Percentiles rank a stretch among this genome's conserved stretches.
Conservation (phyloP, 2,888 invertebrate species). For the Acheta domesticus region DNA sequence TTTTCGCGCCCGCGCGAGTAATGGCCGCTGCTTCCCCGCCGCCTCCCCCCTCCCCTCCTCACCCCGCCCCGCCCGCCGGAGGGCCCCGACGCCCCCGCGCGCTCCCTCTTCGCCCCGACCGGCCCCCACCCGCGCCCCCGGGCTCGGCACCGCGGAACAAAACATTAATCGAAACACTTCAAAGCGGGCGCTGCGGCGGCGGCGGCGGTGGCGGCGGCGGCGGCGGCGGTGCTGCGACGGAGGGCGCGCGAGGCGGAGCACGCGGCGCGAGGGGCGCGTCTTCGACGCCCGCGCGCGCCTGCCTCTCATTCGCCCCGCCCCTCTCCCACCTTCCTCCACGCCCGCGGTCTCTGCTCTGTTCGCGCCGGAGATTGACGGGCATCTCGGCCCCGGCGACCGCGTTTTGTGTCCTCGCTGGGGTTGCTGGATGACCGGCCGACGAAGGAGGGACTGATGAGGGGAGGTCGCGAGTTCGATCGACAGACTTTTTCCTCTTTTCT, state of each 20-base stretch:
- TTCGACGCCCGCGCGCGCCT: slow-evolving; percentile 36
- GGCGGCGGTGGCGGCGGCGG: not conserved
- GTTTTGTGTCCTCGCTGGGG: not conserved
- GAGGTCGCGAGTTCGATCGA: too few species aligned
- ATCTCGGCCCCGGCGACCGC: not conserved
- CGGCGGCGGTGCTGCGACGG: not conserved
- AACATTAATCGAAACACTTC: slow-evolving; percentile 10
- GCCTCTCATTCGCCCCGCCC: slow-evolving; percentile 46
- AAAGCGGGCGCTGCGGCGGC: slow-evolving; percentile 12
- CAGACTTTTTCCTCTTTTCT: too few species aligned
- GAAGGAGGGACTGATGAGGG: too few species aligned
- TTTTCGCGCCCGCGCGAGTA: not conserved
- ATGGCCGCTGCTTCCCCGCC: not conserved
- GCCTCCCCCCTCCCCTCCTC: not conserved
- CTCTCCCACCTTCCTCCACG: not conserved
- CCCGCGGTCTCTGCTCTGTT: not conserved
- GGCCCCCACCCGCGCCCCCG: not conserved
- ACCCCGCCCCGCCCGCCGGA: not conserved
- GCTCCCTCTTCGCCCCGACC: slow-evolving; percentile 3
- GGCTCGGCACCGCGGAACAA: not conserved
- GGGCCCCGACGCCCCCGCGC: not conserved
- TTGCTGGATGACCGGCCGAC: not conserved
- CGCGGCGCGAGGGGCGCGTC: not conserved
- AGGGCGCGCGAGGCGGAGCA: not conserved
- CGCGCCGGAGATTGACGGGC: too few species aligned